These are phyloP conservation scores for Acromyrmex heyeri DNA, from an alignment of 1,140 invertebrate species.

Conservation along the genomic window DNA sequence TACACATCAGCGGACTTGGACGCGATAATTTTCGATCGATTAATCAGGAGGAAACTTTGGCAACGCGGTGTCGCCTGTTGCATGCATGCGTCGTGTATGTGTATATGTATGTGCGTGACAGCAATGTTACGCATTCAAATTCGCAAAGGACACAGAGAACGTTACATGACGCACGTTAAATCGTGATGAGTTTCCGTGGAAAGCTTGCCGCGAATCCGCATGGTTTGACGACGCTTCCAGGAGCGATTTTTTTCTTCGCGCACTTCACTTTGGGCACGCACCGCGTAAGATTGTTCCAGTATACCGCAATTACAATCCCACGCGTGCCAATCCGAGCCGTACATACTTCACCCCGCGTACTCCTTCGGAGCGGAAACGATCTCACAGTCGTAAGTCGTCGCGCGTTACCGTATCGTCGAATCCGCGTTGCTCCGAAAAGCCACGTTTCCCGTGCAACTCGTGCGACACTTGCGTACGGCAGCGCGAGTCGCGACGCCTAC, in stretches of 20 bases:
- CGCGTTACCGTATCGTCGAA: neutral
- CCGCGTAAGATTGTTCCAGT: constrained; percentile 28
- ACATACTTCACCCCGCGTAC: neutral
- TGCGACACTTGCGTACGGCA: constrained; percentile 61
- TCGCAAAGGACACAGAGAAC: constrained; percentile 27
- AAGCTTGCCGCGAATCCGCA: neutral
- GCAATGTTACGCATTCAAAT: constrained; percentile 65
- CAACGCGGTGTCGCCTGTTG: constrained; percentile 83
- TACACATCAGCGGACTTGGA: constrained; percentile 14
- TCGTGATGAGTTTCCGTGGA: constrained; percentile 21
- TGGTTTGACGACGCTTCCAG: neutral
- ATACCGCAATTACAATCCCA: constrained; percentile 14
- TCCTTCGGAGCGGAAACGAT: neutral
- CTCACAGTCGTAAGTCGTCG: neutral
- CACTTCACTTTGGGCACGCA: constrained; percentile 43
- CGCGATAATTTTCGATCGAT: constrained; percentile 81
- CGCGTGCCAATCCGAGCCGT: neutral
- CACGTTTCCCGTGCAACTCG: constrained; percentile 59
- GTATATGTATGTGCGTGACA: constrained; percentile 31
- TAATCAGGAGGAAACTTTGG: constrained; percentile 83
- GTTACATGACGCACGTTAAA: neutral
- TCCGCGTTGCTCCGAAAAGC: constrained; percentile 28
- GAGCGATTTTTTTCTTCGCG: neutral
- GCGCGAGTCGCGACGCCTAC: constrained; percentile 40
- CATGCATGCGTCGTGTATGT: constrained; percentile 72